phyloP scores from a whole-genome alignment of 2,888 invertebrate genomes.

The Ypsolopha scabrella region DNA sequence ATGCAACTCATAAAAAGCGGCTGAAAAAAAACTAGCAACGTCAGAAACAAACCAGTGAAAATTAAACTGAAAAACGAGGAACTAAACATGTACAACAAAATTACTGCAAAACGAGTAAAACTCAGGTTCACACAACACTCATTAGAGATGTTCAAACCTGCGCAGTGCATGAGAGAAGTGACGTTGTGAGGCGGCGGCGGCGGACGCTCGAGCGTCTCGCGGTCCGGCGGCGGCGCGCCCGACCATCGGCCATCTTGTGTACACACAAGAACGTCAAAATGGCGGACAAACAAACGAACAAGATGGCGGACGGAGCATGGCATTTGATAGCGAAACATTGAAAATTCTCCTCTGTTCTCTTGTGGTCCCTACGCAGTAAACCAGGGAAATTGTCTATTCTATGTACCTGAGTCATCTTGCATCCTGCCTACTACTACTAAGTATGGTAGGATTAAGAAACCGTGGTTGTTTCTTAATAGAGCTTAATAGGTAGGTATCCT shows the following conservation, averaged over 20 bases:
- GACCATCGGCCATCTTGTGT: conserved; percentile 59
- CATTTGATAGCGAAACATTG: too few species aligned
- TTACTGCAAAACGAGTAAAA: not conserved
- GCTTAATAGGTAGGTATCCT: too few species aligned
- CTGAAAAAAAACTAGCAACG: conserved; percentile 4
- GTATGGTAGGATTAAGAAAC: too few species aligned
- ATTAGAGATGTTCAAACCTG: conserved; percentile 65
- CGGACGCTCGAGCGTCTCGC: conserved; percentile 74
- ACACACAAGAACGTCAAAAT: conserved; percentile 10
- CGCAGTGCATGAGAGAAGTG: conserved; percentile 83
- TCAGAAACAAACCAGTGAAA: conserved; percentile 13
- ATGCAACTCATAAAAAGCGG: conserved; percentile 5
- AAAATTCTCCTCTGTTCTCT: too few species aligned
- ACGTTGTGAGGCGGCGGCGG: conserved; percentile 76
- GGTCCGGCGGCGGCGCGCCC: conserved; percentile 45
- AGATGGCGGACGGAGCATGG: too few species aligned
- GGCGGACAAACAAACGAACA: conserved; percentile 7
- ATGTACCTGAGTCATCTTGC: too few species aligned
- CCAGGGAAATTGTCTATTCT: too few species aligned
- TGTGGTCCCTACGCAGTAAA: too few species aligned
- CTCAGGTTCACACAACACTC: not conserved
- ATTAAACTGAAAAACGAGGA: conserved; percentile 7
- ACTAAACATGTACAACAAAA: not conserved
- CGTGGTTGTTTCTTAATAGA: too few species aligned
- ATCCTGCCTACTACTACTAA: too few species aligned